Evolutionary conservation across 92 coral and sea anemone genomes (phyloP).

Genomic region (Zoanthus sansibaricus): DNA sequence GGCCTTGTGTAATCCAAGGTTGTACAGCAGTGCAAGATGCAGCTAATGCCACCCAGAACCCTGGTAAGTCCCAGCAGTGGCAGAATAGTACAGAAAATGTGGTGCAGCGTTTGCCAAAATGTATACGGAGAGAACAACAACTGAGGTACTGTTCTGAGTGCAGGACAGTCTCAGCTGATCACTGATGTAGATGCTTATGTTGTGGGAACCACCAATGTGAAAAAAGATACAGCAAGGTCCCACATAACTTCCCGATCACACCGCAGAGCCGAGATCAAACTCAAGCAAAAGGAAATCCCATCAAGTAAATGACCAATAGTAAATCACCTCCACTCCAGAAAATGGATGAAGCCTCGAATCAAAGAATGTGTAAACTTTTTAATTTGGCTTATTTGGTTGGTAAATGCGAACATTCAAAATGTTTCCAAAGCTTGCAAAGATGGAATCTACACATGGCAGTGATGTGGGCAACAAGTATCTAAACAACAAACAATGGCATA

Average conservation of each 20-base stretch:
- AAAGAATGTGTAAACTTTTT: slow-evolving; percentile 34
- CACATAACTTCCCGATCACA: slow-evolving; percentile 31
- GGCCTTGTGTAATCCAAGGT: too few species aligned
- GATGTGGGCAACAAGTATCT: slow-evolving; percentile 22
- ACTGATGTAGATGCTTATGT: slow-evolving; percentile 38
- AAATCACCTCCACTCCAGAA: slow-evolving; percentile 10
- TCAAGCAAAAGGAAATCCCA: slow-evolving; percentile 28
- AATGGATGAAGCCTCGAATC: slow-evolving; percentile 40
- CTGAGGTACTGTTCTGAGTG: slow-evolving; percentile 23
- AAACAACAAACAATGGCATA: slow-evolving; percentile 28
- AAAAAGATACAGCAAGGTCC: slow-evolving; percentile 40
- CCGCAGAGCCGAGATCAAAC: slow-evolving; percentile 29
- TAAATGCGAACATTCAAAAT: slow-evolving; percentile 30
- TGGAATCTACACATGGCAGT: slow-evolving; percentile 12
- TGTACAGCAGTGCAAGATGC: slow-evolving; percentile 29
- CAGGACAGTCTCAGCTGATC: slow-evolving; percentile 36
- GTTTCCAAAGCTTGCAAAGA: slow-evolving; percentile 39
- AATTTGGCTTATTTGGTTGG: slow-evolving; percentile 36
- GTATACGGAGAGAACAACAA: slow-evolving; percentile 1
- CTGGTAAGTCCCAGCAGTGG: slow-evolving; percentile 35
- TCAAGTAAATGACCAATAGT: slow-evolving; percentile 29
- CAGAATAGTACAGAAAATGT: slow-evolving; percentile 19
- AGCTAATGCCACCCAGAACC: slow-evolving; percentile 34
- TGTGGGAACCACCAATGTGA: slow-evolving; percentile 38
- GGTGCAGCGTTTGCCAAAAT: slow-evolving; percentile 35